Evolutionary conservation across 2,888 invertebrate genomes (phyloP), one percentile per base, ranked within the genome.

Genomic region (Pomacea canaliculata): DNA sequence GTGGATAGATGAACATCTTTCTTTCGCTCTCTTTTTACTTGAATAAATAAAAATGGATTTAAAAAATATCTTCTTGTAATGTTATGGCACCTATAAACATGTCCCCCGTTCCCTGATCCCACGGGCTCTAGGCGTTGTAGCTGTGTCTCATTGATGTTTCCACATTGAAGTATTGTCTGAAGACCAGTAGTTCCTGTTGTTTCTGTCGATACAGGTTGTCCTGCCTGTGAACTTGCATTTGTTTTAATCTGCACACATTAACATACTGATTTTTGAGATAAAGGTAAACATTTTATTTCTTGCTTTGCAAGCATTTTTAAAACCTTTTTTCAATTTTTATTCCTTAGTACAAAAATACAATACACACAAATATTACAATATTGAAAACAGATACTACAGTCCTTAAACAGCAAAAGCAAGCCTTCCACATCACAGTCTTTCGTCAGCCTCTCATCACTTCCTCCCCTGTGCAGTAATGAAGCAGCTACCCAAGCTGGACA

Each of bases 91-190:
- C 85, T 89, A 83, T 87, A 88, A 9, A 90, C 90, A 59, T 83
- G 83, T 16, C 89, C 90, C 51, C 89, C 87, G 81, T 85, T 88
- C 3, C 90, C 90, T n/a, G 80, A 79, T 13, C 90, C 90, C n/a
- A 90, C 78, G 16, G 86, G 46, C 49, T 85, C 83, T 48, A 87
- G 69, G 73, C 83, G 79, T 67, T 85, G 81, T 23, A 90, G 77
- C 77, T 89, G 87, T 18, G 79, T 77, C 37, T 86, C 87, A 27
- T 81, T 81, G 56, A 88, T 88, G 60, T 81, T 82, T 7, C 88
- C 89, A 78, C 85, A 82, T 19, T 84, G 83, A 71, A 89, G 74
- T 19, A 80, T 80, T 65, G 73, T 78, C 72, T 78, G 76, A 27
- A 80, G 70, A 9, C 76, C 78, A 66, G 51, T 67, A 37, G 70